Percentiles rank a stretch among this genome's conserved stretches.
These are phyloP conservation scores for Amblyopsis rosae DNA, from an alignment of 2,113 vertebrate genomes.

Conservation along the genomic window DNA sequence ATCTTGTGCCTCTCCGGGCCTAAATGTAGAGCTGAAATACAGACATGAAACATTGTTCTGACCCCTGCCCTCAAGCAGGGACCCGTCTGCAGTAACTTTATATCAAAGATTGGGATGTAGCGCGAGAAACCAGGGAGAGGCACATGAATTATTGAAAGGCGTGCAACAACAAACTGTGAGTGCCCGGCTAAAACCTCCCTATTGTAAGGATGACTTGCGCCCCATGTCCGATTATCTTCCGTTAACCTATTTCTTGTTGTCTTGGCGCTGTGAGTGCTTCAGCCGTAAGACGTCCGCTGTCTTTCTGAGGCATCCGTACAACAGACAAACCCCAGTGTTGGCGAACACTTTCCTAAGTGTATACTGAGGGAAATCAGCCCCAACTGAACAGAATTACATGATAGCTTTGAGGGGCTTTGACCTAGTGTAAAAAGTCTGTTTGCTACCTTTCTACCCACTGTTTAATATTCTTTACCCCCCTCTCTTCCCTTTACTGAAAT, in stretches of 20 bases:
- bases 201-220: constrained; percentile 67
- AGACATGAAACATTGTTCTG: constrained; percentile 57
- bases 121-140: constrained; percentile 68
- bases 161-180: constrained; percentile 75
- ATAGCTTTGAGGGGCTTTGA: constrained; percentile 49
- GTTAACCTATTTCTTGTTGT: constrained; percentile 58
- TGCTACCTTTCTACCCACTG: constrained; percentile 10
- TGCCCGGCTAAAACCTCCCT: constrained; percentile 48
- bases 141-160: constrained; percentile 78
- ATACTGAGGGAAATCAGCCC: constrained; percentile 47
- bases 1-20: constrained; percentile 48
- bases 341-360: constrained; percentile 13
- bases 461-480: constrained; percentile 16
- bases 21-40: constrained; percentile 2
- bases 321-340: not conserved
- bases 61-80: constrained; percentile 56
- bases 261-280: constrained; percentile 1
- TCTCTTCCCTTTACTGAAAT: constrained; percentile 11
- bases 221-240: constrained; percentile 71
- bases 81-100: constrained; percentile 76
- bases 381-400: constrained; percentile 47
- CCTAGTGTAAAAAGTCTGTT: constrained; percentile 32
- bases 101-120: constrained; percentile 76
- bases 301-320: constrained; percentile 6
- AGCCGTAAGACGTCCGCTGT: constrained; percentile 21